Evolutionary conservation across 2,797 vertebrate genomes (phyloP), one percentile per base, ranked within the genome.

Genomic region (Varecia variegata): DNA sequence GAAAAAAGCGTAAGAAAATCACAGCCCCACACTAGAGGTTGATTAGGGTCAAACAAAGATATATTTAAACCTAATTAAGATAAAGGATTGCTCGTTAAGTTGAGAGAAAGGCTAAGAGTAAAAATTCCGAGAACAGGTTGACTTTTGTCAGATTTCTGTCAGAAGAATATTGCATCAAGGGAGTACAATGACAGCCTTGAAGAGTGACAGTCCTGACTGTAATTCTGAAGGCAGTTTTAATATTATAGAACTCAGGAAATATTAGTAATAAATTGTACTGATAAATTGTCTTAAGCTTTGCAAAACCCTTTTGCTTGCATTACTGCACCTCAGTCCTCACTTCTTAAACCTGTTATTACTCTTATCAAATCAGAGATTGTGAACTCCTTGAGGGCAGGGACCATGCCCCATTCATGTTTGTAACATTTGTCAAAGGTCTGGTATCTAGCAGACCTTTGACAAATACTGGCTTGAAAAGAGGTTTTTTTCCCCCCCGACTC

Each of bases 41-140:
- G 93, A 97, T 95, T 90, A 83, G 92, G 92, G 81, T 96, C 92
- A 93, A 86, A 95, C 65, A 40, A 96, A 97, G 95, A 95, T 94
- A 96, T 91, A 96, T 96, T 96, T 97, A 96, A 97, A 93, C 82
- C 92, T 95, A 97, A 97, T 97, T 97, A 96, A 98, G 96, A 97
- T 76, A 97, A 96, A 97, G 50, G 47, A 77, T 70, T 58, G 84
- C 90, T 95, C 79, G 0, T 93, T 93, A 87, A 80, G 47, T 90
- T 86, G 74, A 96, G 65, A 96, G 85, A 93, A 88, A 83, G 52
- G 74, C 60, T 92, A 86, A 74, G 79, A 88, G 94, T 84, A 40
- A 97, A 96, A 91, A 38, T 82, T 96, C 77, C 0, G 15, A 94
- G 90, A 92, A 96, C 40, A 45, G 12, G 9, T 88, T 91, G 45